These are phyloP conservation scores for Lasiommata megera DNA, from an alignment of 2,888 invertebrate species.

Conservation along the genomic window DNA sequence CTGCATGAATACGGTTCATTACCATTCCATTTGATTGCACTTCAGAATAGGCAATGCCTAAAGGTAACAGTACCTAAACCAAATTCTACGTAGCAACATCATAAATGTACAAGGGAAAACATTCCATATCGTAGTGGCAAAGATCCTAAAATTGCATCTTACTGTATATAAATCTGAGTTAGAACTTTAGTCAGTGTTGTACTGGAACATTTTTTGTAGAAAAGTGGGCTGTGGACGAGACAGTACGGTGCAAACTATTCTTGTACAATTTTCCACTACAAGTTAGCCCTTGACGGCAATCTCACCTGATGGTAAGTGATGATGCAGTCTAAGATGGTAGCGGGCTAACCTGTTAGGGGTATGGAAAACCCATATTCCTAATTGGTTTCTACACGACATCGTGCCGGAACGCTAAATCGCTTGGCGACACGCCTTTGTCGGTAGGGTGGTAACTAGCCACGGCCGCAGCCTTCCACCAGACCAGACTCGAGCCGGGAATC, in stretches of 20 bases:
- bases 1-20: conserved; percentile 24
- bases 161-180: not conserved
- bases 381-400: too few species aligned
- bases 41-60: conserved; percentile 14
- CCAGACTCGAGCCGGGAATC: too few species aligned
- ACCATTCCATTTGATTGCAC: conserved; percentile 23
- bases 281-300: not conserved
- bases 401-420: too few species aligned
- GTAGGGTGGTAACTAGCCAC: too few species aligned
- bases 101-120: conserved; percentile 16
- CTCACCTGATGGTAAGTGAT: too few species aligned
- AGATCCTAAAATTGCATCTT: conserved; percentile 10
- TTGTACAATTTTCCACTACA: not conserved
- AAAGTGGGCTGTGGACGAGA: not conserved
- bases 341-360: too few species aligned
- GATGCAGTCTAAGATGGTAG: too few species aligned
- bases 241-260: not conserved
- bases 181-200: not conserved
- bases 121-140: conserved; percentile 11
- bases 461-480: too few species aligned
- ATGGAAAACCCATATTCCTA: too few species aligned
- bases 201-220: conserved; percentile 5
- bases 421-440: too few species aligned
- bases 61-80: conserved; percentile 6
- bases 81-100: conserved; percentile 10